These are phyloP conservation scores for Semnornis frantzii DNA, from an alignment of 2,113 vertebrate genomes.

Conservation along the genomic window DNA sequence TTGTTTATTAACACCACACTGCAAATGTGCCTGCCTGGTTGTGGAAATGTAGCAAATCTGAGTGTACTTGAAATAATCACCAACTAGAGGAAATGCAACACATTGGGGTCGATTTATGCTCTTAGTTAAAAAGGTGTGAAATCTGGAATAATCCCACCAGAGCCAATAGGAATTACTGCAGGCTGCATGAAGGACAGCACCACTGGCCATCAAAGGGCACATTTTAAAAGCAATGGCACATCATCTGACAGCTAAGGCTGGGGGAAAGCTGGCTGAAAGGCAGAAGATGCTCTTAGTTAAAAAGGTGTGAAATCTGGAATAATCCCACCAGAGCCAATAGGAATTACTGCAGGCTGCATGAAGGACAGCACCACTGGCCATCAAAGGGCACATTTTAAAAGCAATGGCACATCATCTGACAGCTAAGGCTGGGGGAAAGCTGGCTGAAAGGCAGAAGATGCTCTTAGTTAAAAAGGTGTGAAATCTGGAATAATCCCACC, in stretches of 20 bases:
- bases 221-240: neutral
- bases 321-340: constrained; percentile 58
- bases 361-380: neutral
- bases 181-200: neutral
- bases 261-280: neutral
- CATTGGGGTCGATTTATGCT: constrained; percentile 64
- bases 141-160: constrained; percentile 63
- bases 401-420: neutral
- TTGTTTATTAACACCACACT: constrained; percentile 65
- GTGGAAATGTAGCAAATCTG: constrained; percentile 33
- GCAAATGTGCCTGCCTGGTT: constrained; percentile 45
- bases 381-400: neutral
- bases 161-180: constrained; percentile 55
- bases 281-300: constrained; percentile 66
- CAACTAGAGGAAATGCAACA: constrained; percentile 68
- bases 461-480: constrained; percentile 69
- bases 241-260: neutral
- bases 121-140: constrained; percentile 70
- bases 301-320: constrained; percentile 70
- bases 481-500: constrained; percentile 68
- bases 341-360: constrained; percentile 21
- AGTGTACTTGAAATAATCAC: constrained; percentile 55
- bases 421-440: neutral
- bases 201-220: neutral
- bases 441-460: constrained; percentile 24